phyloP scores from a whole-genome alignment of 23 tunicate genomes.

The Aplidium turbinatum region DNA sequence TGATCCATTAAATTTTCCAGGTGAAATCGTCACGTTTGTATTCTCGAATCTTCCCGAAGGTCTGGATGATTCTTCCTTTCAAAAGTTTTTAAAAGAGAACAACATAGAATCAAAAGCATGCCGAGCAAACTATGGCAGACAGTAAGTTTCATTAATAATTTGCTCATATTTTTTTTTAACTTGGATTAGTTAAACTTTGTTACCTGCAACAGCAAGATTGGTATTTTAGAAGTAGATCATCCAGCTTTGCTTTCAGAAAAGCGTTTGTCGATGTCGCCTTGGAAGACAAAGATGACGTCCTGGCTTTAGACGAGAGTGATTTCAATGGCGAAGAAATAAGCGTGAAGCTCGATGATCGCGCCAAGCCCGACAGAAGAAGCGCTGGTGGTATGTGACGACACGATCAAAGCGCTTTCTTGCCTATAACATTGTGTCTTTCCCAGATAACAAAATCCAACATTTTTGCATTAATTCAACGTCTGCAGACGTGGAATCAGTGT shows the following conservation, averaged over 20 bases:
- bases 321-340: slow-evolving; percentile 59
- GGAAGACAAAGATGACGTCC: slow-evolving; percentile 50
- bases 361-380: no score
- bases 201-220: no score
- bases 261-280: slow-evolving; percentile 64
- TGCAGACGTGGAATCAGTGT: no score
- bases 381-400: no score
- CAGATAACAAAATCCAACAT: no score
- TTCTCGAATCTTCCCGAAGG: slow-evolving; percentile 75
- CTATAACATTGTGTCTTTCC: no score
- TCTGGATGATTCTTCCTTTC: slow-evolving; percentile 48
- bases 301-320: slow-evolving; percentile 56
- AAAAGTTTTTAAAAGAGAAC: slow-evolving; percentile 61
- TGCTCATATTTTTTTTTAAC: no score
- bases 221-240: no score
- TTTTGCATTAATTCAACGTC: no score
- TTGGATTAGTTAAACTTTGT: neutral
- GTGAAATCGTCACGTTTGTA: slow-evolving; percentile 55
- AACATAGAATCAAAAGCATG: slow-evolving; percentile 54
- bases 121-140: slow-evolving; percentile 70
- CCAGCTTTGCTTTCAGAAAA: slow-evolving; percentile 66
- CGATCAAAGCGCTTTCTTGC: no score
- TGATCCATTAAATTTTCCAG: slow-evolving; percentile 20
- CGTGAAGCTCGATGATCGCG: slow-evolving; percentile 43
- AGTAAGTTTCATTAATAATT: slow-evolving; percentile 50